These are phyloP conservation scores for Mus spicilegus DNA, from an alignment of 2,113 vertebrate species.

Conservation along the genomic window DNA sequence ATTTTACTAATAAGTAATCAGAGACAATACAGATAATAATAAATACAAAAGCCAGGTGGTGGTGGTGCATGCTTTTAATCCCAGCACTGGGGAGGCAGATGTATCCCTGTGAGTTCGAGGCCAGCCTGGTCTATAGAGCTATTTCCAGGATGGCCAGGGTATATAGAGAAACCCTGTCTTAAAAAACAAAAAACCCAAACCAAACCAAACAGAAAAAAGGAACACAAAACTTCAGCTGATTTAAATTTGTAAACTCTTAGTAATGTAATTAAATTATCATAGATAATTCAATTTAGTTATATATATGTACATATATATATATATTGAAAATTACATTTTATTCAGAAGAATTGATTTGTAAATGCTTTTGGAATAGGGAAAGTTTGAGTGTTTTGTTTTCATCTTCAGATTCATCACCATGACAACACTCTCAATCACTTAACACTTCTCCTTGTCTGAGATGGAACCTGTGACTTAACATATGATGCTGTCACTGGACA, in stretches of 20 bases:
- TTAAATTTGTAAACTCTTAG: conserved; percentile 35
- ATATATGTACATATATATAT: not conserved
- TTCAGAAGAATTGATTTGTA: conserved; percentile 14
- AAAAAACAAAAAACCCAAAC: not conserved
- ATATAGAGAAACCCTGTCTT: not conserved
- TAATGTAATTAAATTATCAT: conserved; percentile 47
- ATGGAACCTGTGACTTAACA: conserved; percentile 13
- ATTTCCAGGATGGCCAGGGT: not conserved
- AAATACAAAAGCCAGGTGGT: not conserved
- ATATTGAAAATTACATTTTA: conserved; percentile 2
- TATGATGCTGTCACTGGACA: conserved; percentile 41
- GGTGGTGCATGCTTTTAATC: not conserved
- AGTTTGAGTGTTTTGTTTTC: not conserved
- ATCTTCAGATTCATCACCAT: not conserved
- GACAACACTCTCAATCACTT: conserved; percentile 8
- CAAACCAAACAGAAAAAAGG: not conserved
- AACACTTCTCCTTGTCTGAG: not conserved
- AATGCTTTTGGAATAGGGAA: not conserved
- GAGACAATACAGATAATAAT: not conserved
- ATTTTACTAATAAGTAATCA: conserved; percentile 42
- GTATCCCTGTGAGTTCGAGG: not conserved
- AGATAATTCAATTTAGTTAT: not conserved
- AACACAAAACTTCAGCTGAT: not conserved
- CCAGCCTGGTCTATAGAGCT: not conserved
- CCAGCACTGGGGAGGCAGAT: not conserved